Evolutionary conservation across 2,113 vertebrate genomes (phyloP).

Genomic region (Dipodomys spectabilis): DNA sequence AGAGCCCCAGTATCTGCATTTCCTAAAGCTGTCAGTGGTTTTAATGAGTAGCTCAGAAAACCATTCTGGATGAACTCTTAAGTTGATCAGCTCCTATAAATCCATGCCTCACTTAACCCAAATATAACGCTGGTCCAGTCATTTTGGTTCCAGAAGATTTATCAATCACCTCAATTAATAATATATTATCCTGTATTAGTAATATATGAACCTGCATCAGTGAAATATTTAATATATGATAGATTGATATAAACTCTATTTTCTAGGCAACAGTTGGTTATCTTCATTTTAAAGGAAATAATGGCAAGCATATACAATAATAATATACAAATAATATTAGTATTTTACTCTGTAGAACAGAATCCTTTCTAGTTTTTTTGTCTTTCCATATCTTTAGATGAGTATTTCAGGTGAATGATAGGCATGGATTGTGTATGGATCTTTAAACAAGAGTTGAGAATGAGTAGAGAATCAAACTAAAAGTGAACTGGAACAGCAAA

Average conservation of each 20-base stretch:
- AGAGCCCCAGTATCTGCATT: not conserved
- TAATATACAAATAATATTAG: not conserved
- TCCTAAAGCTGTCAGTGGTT: not conserved
- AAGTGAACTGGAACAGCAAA: not conserved
- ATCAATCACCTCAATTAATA: constrained; percentile 53
- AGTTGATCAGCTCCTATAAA: not conserved
- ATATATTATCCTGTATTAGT: not conserved
- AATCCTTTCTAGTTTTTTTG: not conserved
- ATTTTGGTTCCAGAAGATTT: constrained; percentile 20
- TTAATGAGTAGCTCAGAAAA: not conserved
- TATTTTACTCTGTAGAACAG: constrained; percentile 31
- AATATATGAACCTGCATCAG: constrained; percentile 41
- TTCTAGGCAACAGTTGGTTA: constrained; percentile 24
- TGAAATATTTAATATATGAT: constrained; percentile 29
- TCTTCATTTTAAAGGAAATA: not conserved
- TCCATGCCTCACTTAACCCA: not conserved
- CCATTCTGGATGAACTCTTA: not conserved
- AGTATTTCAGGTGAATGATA: constrained; percentile 8
- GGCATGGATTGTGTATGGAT: not conserved
- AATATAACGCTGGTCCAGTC: not conserved
- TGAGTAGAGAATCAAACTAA: not conserved
- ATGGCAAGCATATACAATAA: not conserved
- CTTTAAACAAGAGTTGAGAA: constrained; percentile 42
- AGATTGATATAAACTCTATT: not conserved
- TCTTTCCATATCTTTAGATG: constrained; percentile 15